These are phyloP conservation scores for Arbacia lixula DNA, from an alignment of 53 echinoderm and acorn worm species.

Conservation along the genomic window DNA sequence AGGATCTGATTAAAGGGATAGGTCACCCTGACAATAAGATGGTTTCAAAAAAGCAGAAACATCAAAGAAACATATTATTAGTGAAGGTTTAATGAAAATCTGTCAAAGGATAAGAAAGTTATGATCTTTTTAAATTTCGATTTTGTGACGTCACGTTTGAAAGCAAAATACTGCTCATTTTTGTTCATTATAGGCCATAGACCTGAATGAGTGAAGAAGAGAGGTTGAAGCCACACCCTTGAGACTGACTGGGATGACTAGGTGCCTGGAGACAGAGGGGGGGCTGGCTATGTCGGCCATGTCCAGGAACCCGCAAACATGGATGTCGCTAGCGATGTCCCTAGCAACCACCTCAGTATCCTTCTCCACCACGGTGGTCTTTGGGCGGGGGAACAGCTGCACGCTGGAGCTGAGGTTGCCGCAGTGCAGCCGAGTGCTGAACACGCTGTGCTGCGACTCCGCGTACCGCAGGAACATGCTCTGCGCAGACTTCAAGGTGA, in stretches of 20 bases:
- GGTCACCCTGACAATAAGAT: too few species aligned
- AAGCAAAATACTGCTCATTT: too few species aligned
- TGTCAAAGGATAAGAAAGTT: too few species aligned
- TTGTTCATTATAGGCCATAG: too few species aligned
- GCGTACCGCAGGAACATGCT: conserved; percentile 78
- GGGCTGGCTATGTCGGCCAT: conserved; percentile 86
- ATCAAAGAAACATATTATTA: too few species aligned
- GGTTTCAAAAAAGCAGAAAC: too few species aligned
- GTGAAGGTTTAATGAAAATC: too few species aligned
- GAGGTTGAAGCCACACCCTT: conserved; percentile 63
- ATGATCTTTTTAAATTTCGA: too few species aligned
- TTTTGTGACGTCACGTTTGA: too few species aligned
- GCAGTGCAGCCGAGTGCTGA: conserved; percentile 70
- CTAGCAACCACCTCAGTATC: conserved; percentile 62
- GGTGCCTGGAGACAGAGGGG: conserved; percentile 84
- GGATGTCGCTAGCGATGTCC: conserved; percentile 63
- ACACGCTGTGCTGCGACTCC: conserved; percentile 71
- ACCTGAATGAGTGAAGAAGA: too few species aligned
- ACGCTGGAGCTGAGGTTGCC: conserved; percentile 88
- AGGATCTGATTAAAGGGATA: too few species aligned
- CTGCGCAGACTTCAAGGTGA: conserved; percentile 69
- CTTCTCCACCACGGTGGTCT: conserved; percentile 39
- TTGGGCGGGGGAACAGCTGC: conserved; percentile 87
- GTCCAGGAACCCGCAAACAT: conserved; percentile 89
- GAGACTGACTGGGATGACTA: conserved; percentile 70